Conservation (phyloP, 2,113 vertebrate species). For the Ochotona curzoniae region DNA sequence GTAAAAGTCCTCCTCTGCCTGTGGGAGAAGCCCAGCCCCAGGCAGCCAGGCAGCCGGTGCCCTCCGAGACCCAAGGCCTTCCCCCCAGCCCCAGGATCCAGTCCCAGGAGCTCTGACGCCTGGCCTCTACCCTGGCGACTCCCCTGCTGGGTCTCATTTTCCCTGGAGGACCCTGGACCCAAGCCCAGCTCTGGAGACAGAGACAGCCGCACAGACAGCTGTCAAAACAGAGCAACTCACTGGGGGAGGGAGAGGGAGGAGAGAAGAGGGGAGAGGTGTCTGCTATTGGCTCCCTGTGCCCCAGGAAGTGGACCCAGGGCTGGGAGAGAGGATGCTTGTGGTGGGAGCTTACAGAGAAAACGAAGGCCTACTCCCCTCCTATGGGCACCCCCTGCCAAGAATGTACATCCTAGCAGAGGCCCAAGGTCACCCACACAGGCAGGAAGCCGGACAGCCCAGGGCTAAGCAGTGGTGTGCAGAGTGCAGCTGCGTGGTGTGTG, state of each 20-base stretch:
- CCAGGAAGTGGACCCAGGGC: not conserved
- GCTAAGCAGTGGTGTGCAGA: not conserved
- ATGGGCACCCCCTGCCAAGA: slow-evolving; percentile 10
- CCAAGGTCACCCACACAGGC: slow-evolving; percentile 50
- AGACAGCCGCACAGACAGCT: slow-evolving; percentile 80
- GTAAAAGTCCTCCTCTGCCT: not conserved
- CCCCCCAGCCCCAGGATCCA: not conserved
- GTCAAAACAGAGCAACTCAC: slow-evolving; percentile 76
- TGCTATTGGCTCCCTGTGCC: not conserved
- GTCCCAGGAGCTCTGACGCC: not conserved
- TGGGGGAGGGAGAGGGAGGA: not conserved
- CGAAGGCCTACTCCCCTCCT: not conserved
- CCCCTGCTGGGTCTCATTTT: slow-evolving; percentile 57
- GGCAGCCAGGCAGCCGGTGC: not conserved
- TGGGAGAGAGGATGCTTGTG: slow-evolving; percentile 15
- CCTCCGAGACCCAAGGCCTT: not conserved
- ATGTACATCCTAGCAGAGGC: slow-evolving; percentile 2
- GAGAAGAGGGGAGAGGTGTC: not conserved
- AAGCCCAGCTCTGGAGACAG: slow-evolving; percentile 76
- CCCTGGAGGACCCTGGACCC: slow-evolving; percentile 76
- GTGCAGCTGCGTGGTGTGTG: not conserved
- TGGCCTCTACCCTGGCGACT: slow-evolving; percentile 13
- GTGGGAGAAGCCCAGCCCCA: not conserved
- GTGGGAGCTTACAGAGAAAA: not conserved
- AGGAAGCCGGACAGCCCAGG: not conserved